Conservation (phyloP, 2,888 invertebrate species). For the Crossocerus cetratus region DNA sequence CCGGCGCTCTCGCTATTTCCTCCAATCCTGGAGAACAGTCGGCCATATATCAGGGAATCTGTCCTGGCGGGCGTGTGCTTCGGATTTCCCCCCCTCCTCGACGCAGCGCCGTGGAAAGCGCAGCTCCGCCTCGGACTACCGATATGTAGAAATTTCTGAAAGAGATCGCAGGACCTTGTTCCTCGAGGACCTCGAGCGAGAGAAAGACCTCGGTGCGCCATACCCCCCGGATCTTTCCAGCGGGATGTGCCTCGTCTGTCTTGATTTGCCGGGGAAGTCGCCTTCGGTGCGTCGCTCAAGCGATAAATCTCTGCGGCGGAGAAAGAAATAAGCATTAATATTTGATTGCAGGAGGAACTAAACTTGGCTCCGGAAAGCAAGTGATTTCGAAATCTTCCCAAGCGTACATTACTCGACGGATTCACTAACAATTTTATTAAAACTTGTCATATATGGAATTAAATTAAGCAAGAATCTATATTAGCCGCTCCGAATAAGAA, state of each 20-base stretch:
- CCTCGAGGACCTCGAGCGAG: neutral
- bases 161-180: neutral
- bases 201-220: neutral
- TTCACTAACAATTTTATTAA: no score
- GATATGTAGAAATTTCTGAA: neutral
- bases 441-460: neutral
- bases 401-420: neutral
- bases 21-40: neutral
- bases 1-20: no score
- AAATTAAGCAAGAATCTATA: neutral
- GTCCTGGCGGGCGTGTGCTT: constrained; percentile 54
- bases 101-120: neutral
- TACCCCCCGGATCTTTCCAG: neutral
- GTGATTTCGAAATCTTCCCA: neutral
- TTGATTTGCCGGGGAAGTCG: neutral
- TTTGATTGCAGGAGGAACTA: no score
- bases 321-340: no score
- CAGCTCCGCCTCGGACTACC: neutral
- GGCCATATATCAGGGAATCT: constrained; percentile 54
- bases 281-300: neutral
- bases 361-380: no score
- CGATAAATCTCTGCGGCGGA: no score
- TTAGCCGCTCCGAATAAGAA: no score
- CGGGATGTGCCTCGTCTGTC: neutral
- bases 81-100: constrained; percentile 29